Evolutionary conservation across 2,888 invertebrate species (phyloP), one percentile per base, ranked within the genome.

Genomic region (Venustoraphidia nigricollis): DNA sequence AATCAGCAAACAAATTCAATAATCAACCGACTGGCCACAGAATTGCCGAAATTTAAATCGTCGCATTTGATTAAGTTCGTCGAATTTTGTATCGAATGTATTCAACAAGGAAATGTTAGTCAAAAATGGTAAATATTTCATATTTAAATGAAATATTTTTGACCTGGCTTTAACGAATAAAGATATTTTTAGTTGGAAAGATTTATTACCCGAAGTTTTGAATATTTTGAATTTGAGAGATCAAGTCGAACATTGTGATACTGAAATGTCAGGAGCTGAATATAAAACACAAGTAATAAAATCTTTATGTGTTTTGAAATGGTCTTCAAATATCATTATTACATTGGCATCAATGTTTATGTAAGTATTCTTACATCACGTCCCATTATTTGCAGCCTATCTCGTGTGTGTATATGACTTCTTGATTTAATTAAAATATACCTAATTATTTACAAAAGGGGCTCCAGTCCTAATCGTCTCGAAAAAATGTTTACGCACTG

Each of bases 261-360:
- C 70, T 0, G 75, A 77, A 53, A 69, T 81, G 61, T 62, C 72
- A 1, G 76, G 76, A 9, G 56, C 55, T 2, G 79, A 81, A 53
- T 83, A 73, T 56, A 80, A 77, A 60, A 68, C 71, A 10, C 70
- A 74, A 55, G 71, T 79, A 42, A 65, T 83, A 2, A 72, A 71
- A 53, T 67, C 75, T 0, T 64, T 84, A 11, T 79, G 79, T 55
- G 73, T 75, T 59, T 69, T 71, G 48, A 62, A 68, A 9, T 82
- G 81, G 80, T 68, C 69, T 9, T 66, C 75, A 27, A 63, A 66
- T 44, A 76, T 77, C 56, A 60, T 80, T 47, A 76, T 77, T n/a
- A 71, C 78, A 27, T 62, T 83, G 2, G 70, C 78, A 46, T 70
- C 76, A 54, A 80, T 82, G 79, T 83, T 83, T 60, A 73, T 72